Base-by-base conservation (phyloP, 2,888 invertebrate genomes). In the Tenthredo notha region DNA sequence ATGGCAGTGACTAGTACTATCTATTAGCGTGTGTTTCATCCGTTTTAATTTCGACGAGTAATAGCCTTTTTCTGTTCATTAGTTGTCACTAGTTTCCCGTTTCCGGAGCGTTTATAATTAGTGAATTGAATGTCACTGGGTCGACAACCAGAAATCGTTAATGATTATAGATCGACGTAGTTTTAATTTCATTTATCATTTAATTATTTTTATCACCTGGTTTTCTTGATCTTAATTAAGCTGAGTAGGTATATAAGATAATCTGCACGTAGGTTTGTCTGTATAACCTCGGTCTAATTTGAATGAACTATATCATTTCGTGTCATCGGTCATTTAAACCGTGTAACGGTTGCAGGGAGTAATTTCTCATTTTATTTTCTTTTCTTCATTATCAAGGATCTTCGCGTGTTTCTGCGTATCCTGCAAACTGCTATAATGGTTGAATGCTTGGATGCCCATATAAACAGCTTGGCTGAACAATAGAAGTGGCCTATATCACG, bases 401-500 rank as follows among this genome's bases (percentile, higher is more conserved):
- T 54, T 29, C 9, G 77, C 50, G 77, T 54, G 50, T 54, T 77
- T 74, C 43, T 43, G n/a, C 33, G 77, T 77, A 77, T 77, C 77
- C 77, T 77, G 29, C 10, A 50, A 77, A 50, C 77, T 77, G 77
- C 29, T 15, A 54, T 29, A 77, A 77, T 33, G 77, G 77, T 54
- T 33, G 50, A 77, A 77, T 77, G 77, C 77, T 77, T 77, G 54
- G 77, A 54, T 77, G 77, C 54, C 77, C 77, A 77, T 50, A 77
- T 43, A 29, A 54, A 50, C 29, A 54, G 77, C 50, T 50, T 54
- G 2, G 77, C 54, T 77, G 58, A 61, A 80, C 80, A 80, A 80
- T 80, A 61, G 80, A 80, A 80, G 21, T 80, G 80, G 80, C 58
- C 61, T 61, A 40, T 80, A 61, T 58, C 80, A 58, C 80, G 80